These are phyloP conservation scores for Drosophila nigrodunni DNA, from an alignment of 1,140 invertebrate species.

Conservation along the genomic window DNA sequence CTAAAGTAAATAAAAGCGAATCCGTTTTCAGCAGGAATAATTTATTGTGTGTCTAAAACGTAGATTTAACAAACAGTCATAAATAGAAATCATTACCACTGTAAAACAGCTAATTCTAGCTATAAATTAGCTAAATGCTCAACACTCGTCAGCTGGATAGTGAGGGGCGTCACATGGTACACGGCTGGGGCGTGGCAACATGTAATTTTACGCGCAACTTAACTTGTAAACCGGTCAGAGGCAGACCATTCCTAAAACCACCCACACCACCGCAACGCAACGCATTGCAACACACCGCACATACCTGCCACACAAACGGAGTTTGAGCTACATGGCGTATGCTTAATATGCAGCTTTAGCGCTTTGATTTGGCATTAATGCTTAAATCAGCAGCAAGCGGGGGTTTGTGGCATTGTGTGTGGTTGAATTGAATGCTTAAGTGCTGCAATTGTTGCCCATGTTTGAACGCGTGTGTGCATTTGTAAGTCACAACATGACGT, in stretches of 20 bases:
- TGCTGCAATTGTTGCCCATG: conserved; percentile 17
- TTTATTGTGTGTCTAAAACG: too few species aligned
- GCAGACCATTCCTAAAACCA: neutral
- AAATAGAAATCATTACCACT: too few species aligned
- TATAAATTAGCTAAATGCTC: too few species aligned
- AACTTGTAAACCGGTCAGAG: conserved; percentile 66
- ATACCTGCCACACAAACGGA: conserved; percentile 41
- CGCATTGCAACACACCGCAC: neutral
- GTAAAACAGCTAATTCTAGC: too few species aligned
- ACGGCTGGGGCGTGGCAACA: conserved; percentile 55
- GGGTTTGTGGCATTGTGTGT: conserved; percentile 31
- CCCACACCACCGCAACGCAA: neutral
- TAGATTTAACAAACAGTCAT: too few species aligned
- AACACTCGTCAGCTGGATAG: neutral
- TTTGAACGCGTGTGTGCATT: neutral
- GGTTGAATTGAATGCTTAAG: conserved; percentile 32
- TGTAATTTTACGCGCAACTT: conserved; percentile 83
- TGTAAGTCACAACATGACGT: conserved; percentile 31
- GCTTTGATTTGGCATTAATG: conserved; percentile 77
- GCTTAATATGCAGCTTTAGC: conserved; percentile 63
- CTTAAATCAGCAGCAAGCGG: conserved; percentile 57
- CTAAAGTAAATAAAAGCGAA: too few species aligned
- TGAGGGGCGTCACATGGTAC: conserved; percentile 4
- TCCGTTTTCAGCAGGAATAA: too few species aligned
- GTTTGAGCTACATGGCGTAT: conserved; percentile 76